Base-by-base conservation (phyloP, 2,888 invertebrate species). In the Aethes cnicana region DNA sequence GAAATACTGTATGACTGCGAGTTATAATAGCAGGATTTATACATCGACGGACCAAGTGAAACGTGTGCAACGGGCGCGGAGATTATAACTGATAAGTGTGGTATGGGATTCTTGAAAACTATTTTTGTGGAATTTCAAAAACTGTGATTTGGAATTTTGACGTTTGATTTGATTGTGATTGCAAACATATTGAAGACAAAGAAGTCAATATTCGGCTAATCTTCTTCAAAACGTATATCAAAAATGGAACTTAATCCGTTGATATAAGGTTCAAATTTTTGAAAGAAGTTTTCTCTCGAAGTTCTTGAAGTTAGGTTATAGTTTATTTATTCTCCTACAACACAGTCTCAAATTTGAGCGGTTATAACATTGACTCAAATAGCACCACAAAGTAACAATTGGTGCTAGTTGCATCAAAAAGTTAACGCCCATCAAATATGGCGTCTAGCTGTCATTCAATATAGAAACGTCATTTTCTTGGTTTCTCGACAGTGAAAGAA, bases 141-240 rank as follows among this genome's bases (percentile, higher is more conserved):
- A 44, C 21, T 30, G 36, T 14, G 30, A 30, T 44, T 17, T 50
- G 30, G 37, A 28, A 44, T 50, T 44, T 37, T 50, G 50, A 50
- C 43, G 23, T 43, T 36, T 43, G 30, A 28, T 42, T 42, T 43
- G 28, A 23, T 21, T 28, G 9, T 32, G 25, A 33, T 33, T 41
- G 17, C 25, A 23, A 25, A 11, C 9, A 41, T 9, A 11, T 14
- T 9, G 8, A 5, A 20, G 26, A 18, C 33, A 33, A 17, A 33
- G 18, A 33, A 18, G 17, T 3, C 17, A 12, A 9, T 17, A 7
- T 5, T 16, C 14, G 20, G 12, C 14, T 9, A 16, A 21, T 21
- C 6, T n/a, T n/a, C 17, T n/a, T 3, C 5, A 2, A 6, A 14
- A 7, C 2, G n/a, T n/a, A n/a, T n/a, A n/a, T n/a, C n/a, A 14